These are phyloP conservation scores for Prosopocoilus inquinatus DNA, from an alignment of 2,888 invertebrate genomes.

Conservation along the genomic window DNA sequence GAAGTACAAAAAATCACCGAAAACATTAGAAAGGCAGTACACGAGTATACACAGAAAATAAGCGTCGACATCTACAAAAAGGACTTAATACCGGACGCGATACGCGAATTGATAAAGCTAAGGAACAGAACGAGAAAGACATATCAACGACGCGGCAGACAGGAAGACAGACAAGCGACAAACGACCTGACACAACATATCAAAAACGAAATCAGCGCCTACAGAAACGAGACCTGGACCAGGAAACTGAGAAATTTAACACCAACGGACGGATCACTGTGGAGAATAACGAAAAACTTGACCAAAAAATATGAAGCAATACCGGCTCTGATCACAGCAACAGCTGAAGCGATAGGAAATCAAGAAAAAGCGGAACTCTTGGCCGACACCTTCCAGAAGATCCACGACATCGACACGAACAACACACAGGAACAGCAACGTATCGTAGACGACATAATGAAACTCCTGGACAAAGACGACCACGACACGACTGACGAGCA, in stretches of 20 bases:
- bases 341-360: not conserved
- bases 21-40: too few species aligned
- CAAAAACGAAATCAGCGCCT: not conserved
- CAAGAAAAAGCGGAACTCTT: not conserved
- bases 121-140: too few species aligned
- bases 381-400: not conserved
- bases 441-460: not conserved
- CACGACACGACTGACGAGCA: not conserved
- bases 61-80: too few species aligned
- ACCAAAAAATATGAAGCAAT: not conserved
- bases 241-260: not conserved
- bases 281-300: not conserved
- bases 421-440: not conserved
- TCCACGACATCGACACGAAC: not conserved
- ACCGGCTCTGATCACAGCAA: not conserved
- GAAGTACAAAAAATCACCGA: too few species aligned
- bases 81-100: too few species aligned
- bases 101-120: too few species aligned
- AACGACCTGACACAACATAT: too few species aligned
- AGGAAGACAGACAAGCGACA: too few species aligned
- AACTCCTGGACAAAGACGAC: not conserved
- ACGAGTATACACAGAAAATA: too few species aligned
- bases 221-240: not conserved
- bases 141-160: too few species aligned
- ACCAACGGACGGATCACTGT: not conserved